A percentile compares a stretch with the other conserved stretches of the same genome.
phyloP scores from a whole-genome alignment of 1,140 invertebrate genomes.

The Philotrypesis tridentata region DNA sequence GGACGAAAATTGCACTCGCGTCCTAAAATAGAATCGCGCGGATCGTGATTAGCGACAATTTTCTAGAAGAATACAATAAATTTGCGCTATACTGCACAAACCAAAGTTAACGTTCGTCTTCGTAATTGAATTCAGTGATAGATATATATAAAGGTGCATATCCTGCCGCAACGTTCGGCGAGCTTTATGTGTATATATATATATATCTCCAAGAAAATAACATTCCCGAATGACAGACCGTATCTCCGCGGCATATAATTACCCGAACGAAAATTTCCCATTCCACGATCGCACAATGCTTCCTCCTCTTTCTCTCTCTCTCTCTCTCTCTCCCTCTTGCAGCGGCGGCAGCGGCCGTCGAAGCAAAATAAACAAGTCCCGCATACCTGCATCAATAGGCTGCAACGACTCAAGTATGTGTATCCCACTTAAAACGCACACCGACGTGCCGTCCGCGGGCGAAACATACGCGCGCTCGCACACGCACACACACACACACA shows the following conservation, averaged over 20 bases:
- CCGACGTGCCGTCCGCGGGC: neutral
- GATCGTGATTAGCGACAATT: no score
- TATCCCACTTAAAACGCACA: conserved; percentile 4
- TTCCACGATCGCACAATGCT: neutral
- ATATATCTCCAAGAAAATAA: neutral
- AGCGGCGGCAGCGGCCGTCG: neutral
- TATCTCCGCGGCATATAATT: neutral
- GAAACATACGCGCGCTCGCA: neutral
- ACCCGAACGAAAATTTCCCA: conserved; percentile 1
- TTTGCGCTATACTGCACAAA: neutral
- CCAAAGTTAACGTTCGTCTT: neutral
- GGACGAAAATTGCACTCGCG: no score
- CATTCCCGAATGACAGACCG: neutral
- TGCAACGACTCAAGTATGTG: neutral
- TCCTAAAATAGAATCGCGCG: no score
- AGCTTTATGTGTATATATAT: no score
- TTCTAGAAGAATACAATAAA: no score
- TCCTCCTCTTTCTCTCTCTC: neutral
- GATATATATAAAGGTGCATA: neutral
- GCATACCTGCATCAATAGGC: conserved; percentile 1
- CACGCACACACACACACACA: neutral
- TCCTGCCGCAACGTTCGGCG: no score
- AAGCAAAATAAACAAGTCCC: conserved; percentile 12
- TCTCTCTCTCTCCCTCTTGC: no score
- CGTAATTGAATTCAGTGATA: neutral